phyloP scores from a whole-genome alignment of 2,888 invertebrate genomes.

The Bimastos eiseni region DNA sequence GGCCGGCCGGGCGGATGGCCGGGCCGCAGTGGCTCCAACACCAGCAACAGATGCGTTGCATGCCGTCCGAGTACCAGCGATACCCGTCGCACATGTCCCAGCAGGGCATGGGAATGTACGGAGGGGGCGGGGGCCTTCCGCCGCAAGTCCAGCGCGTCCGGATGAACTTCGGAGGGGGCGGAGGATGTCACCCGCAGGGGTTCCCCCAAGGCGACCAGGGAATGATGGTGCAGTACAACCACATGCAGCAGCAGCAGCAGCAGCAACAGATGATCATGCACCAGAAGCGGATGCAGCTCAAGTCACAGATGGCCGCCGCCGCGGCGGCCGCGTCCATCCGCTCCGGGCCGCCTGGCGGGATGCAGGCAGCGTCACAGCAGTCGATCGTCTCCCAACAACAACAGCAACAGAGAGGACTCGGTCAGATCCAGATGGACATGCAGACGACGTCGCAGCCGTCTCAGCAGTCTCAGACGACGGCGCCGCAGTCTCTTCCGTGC shows the following conservation, averaged over 20 bases:
- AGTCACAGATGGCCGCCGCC: conserved; percentile 47
- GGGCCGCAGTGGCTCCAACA: conserved; percentile 28
- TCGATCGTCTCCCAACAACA: background rate
- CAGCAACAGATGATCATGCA: conserved; percentile 53
- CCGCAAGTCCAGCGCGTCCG: conserved; percentile 17
- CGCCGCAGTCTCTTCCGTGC: conserved; percentile 40
- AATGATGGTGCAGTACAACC: conserved; percentile 48
- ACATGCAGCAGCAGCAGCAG: conserved; percentile 46
- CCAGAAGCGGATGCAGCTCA: conserved; percentile 61
- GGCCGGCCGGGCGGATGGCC: background rate
- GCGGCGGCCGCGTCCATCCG: conserved; percentile 32
- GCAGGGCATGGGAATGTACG: conserved; percentile 23
- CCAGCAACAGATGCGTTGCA: conserved; percentile 27
- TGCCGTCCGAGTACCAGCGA: conserved; percentile 17
- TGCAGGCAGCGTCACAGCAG: background rate
- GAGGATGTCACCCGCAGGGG: conserved; percentile 18
- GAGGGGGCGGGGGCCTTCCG: conserved; percentile 20
- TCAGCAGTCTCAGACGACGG: conserved; percentile 42
- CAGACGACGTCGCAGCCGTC: background rate
- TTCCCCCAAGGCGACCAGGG: background rate
- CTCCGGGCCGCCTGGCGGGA: background rate
- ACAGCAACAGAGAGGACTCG: too few relatives aligned
- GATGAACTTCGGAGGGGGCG: conserved; percentile 14
- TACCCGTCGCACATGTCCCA: conserved; percentile 24
- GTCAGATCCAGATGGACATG: background rate